Percentiles rank a stretch among this genome's conserved stretches.
phyloP scores from a whole-genome alignment of 2,113 vertebrate genomes.

The Zosterops lateralis region DNA sequence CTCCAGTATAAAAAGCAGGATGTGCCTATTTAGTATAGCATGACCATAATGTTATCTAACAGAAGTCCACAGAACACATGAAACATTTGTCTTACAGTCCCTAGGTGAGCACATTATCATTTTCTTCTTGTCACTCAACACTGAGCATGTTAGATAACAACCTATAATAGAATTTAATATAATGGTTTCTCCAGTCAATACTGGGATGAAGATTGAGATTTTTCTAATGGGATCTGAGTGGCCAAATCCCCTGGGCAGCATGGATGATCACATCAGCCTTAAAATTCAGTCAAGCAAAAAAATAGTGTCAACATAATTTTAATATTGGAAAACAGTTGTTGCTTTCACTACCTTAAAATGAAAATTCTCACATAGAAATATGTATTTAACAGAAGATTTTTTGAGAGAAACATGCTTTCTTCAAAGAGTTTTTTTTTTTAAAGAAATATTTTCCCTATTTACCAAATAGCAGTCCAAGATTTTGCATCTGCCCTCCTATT shows the following conservation, averaged over 20 bases:
- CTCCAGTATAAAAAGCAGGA: background rate
- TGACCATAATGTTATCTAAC: background rate
- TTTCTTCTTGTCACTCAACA: slow-evolving; percentile 38
- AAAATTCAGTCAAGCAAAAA: background rate
- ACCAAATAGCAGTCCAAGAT: background rate
- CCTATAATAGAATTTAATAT: slow-evolving; percentile 2
- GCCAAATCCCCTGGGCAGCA: background rate
- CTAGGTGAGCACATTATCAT: slow-evolving; percentile 3
- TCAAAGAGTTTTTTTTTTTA: background rate
- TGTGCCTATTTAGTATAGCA: background rate
- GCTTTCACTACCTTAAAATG: background rate
- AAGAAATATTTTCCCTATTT: background rate
- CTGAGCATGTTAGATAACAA: slow-evolving; percentile 4
- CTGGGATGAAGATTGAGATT: background rate
- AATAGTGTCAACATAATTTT: background rate
- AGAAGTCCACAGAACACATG: background rate
- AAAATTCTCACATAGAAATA: background rate
- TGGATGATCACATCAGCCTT: background rate
- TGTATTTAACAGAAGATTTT: background rate
- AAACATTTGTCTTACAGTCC: slow-evolving; percentile 26
- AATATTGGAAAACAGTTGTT: background rate
- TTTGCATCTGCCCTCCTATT: background rate
- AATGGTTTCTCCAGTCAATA: slow-evolving; percentile 22
- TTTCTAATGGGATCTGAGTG: background rate
- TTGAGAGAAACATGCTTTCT: background rate